Conservation (phyloP, 2,888 invertebrate species). For the Tethea ocularis region DNA sequence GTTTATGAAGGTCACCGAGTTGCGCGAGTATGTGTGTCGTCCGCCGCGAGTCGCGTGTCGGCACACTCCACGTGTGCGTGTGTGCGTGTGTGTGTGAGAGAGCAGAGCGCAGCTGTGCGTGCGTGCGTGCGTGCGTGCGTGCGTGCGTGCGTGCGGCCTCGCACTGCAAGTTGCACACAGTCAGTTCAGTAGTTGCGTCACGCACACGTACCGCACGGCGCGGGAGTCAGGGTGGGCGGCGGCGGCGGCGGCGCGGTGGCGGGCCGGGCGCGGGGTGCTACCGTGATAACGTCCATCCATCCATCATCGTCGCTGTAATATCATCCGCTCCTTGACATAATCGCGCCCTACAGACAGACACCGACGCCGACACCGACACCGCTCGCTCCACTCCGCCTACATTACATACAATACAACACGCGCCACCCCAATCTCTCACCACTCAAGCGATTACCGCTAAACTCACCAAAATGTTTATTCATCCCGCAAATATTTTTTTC, state of each 20-base stretch:
- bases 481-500: background rate
- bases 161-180: no score
- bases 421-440: background rate
- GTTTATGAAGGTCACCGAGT: background rate
- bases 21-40: background rate
- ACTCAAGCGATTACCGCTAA: background rate
- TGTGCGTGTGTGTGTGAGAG: no score
- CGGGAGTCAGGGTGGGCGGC: background rate
- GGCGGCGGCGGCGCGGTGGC: background rate
- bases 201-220: background rate
- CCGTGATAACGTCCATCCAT: background rate
- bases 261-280: background rate
- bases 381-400: background rate
- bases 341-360: background rate
- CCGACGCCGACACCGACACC: background rate
- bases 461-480: background rate
- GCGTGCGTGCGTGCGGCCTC: no score
- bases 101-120: no score
- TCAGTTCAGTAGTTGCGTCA: background rate
- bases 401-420: background rate
- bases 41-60: no score
- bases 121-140: no score
- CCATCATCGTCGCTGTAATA: constrained; percentile 4
- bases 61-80: no score
- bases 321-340: background rate